Percentiles rank a stretch among this genome's conserved stretches.
Conservation (phyloP, 2,113 vertebrate species). For the Rhegmatorhina hoffmannsi region DNA sequence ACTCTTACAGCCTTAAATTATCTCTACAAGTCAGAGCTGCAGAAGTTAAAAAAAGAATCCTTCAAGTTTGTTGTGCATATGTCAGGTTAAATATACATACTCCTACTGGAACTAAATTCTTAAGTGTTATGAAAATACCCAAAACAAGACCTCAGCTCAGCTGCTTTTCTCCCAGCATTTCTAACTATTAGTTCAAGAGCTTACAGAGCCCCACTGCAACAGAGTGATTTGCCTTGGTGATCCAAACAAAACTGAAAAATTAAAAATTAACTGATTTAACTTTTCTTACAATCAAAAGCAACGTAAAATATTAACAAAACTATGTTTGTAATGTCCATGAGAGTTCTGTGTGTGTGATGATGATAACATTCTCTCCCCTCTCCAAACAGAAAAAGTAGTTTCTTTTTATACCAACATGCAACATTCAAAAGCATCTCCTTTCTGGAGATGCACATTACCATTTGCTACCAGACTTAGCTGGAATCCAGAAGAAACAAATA, state of each 20-base stretch:
- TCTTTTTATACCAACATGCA: background rate
- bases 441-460: background rate
- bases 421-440: background rate
- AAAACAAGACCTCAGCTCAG: background rate
- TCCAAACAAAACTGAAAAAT: background rate
- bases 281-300: background rate
- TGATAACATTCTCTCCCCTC: background rate
- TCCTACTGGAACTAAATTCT: background rate
- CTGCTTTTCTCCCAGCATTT: background rate
- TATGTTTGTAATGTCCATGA: background rate
- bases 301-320: background rate
- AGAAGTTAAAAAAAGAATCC: background rate
- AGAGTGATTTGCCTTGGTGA: background rate
- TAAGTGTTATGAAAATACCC: background rate
- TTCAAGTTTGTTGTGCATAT: background rate
- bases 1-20: conserved; percentile 17
- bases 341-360: background rate
- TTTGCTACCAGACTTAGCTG: background rate
- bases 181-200: background rate
- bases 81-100: conserved; percentile 31
- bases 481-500: background rate
- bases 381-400: background rate
- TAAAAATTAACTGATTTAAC: background rate
- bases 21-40: background rate
- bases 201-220: background rate